Evolutionary conservation across 2,797 vertebrate genomes (phyloP).

Genomic region (Coluber constrictor): DNA sequence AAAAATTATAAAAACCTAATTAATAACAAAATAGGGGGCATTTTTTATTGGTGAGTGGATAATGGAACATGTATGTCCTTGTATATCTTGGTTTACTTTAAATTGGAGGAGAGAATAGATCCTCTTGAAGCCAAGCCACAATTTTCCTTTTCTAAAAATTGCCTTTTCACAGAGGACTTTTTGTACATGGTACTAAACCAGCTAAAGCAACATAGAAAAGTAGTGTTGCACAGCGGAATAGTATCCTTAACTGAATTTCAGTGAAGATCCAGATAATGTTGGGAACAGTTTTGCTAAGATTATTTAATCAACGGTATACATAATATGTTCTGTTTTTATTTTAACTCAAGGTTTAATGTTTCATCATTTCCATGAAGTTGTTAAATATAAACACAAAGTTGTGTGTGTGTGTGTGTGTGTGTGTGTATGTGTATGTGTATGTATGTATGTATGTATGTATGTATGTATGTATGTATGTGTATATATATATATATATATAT

Average conservation of each 20-base stretch:
- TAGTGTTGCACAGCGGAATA: neutral
- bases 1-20: neutral
- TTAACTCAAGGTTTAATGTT: neutral
- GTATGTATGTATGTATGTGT: no score
- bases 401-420: no score
- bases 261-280: neutral
- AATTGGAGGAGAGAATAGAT: neutral
- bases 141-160: neutral
- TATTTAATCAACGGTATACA: neutral
- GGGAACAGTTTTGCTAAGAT: neutral
- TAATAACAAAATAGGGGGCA: neutral
- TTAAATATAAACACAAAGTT: neutral
- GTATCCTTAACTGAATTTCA: neutral
- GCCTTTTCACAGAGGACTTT: neutral
- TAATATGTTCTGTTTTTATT: neutral
- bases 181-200: neutral
- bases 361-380: neutral
- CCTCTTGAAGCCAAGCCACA: neutral
- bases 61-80: neutral
- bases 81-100: neutral
- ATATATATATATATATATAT: no score
- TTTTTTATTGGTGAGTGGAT: neutral
- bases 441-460: no score
- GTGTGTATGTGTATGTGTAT: no score
- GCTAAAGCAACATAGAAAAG: neutral